These are phyloP conservation scores for Scomber scombrus DNA, from an alignment of 2,113 vertebrate genomes.

Conservation along the genomic window DNA sequence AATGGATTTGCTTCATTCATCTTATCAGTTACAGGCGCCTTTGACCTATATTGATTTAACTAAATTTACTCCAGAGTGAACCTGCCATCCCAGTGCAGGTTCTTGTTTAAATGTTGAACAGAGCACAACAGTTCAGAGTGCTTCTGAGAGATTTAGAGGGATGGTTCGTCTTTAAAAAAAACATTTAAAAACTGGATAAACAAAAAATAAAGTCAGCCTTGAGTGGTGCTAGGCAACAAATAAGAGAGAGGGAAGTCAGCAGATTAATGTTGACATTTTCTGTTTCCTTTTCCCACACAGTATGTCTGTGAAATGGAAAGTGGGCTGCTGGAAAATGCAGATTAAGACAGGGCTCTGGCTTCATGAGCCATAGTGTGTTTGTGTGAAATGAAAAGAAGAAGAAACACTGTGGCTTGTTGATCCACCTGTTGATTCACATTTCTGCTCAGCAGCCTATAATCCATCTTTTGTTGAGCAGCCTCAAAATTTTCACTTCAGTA, in stretches of 20 bases:
- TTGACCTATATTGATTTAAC: conserved; percentile 39
- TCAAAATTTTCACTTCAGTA: conserved; percentile 25
- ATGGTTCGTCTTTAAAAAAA: conserved; percentile 16
- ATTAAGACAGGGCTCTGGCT: conserved; percentile 30
- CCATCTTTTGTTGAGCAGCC: conserved; percentile 53
- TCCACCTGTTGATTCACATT: conserved; percentile 54
- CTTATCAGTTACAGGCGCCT: conserved; percentile 8
- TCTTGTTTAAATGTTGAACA: conserved; percentile 13
- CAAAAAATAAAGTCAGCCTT: conserved; percentile 32
- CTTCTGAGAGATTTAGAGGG: conserved; percentile 11
- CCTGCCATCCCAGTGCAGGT: not conserved
- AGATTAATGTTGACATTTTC: conserved; percentile 59
- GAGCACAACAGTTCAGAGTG: not conserved
- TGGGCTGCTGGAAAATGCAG: conserved; percentile 40
- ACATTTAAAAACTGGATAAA: conserved; percentile 20
- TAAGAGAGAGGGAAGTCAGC: conserved; percentile 21
- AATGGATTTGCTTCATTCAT: conserved; percentile 36
- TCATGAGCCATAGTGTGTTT: not conserved
- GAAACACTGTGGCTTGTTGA: conserved; percentile 22
- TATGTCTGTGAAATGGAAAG: conserved; percentile 45
- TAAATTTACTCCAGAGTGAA: conserved; percentile 23
- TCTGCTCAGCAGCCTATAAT: conserved; percentile 39
- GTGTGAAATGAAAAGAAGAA: not conserved
- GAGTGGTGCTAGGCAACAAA: conserved; percentile 32
- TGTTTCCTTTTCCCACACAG: conserved; percentile 3